Percentiles rank a stretch among this genome's conserved stretches.
phyloP scores from a whole-genome alignment of 2,888 invertebrate species.

The Metallyticus violacea region DNA sequence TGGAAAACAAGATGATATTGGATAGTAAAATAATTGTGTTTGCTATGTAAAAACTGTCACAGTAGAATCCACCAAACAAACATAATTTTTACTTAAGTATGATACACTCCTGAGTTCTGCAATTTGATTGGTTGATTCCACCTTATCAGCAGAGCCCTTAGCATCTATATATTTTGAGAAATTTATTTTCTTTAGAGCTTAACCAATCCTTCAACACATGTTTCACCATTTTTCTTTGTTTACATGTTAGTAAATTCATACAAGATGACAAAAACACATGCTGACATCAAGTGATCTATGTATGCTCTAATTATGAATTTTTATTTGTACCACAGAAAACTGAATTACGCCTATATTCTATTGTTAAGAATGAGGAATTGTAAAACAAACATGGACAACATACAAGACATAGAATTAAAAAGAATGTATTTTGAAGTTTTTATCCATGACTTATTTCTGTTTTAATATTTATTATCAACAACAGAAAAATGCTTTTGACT shows the following conservation, averaged over 20 bases:
- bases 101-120: slow-evolving; percentile 26
- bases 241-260: slow-evolving; percentile 9
- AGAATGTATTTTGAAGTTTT: slow-evolving; percentile 11
- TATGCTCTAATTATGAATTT: neutral
- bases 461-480: neutral
- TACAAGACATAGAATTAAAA: slow-evolving; percentile 16
- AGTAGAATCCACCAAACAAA: slow-evolving; percentile 25
- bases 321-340: slow-evolving; percentile 18
- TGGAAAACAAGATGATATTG: neutral
- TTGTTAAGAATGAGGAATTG: slow-evolving; percentile 7
- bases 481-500: neutral
- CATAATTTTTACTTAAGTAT: slow-evolving; percentile 15
- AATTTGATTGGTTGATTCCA: slow-evolving; percentile 30
- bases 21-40: neutral
- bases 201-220: slow-evolving; percentile 16
- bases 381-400: slow-evolving; percentile 21
- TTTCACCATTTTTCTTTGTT: neutral
- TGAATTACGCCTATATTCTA: slow-evolving; percentile 15
- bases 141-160: neutral
- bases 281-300: slow-evolving; percentile 20
- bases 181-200: slow-evolving; percentile 18
- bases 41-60: neutral
- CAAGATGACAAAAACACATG: slow-evolving; percentile 22
- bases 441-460: slow-evolving; percentile 3
- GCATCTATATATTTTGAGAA: neutral